phyloP scores from a whole-genome alignment of 2,888 invertebrate genomes.

The Cephalotes varians region DNA sequence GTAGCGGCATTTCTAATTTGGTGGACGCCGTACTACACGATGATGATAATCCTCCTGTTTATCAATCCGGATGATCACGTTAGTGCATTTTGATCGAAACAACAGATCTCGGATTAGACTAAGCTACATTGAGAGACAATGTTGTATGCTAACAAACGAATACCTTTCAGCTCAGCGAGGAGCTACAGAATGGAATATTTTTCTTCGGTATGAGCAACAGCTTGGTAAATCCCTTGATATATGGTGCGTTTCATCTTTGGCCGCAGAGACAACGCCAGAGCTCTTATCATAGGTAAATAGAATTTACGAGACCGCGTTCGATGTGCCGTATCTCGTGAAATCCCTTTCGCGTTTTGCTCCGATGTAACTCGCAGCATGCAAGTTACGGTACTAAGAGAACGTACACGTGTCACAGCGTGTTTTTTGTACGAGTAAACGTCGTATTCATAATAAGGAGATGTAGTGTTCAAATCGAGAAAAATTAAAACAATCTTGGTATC shows the following conservation, averaged over 20 bases:
- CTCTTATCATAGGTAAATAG: conserved; percentile 78
- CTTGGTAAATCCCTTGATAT: conserved; percentile 94
- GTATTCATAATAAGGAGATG: neutral
- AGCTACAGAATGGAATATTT: conserved; percentile 91
- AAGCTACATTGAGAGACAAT: conserved; percentile 1
- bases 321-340: conserved; percentile 11
- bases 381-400: neutral
- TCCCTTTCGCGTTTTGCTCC: neutral
- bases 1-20: conserved; percentile 93
- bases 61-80: conserved; percentile 90
- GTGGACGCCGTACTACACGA: conserved; percentile 95
- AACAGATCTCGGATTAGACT: neutral
- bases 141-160: neutral
- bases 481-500: neutral
- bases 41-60: conserved; percentile 94
- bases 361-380: neutral
- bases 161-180: conserved; percentile 89
- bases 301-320: conserved; percentile 39
- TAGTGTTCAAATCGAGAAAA: neutral
- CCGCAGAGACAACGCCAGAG: conserved; percentile 86
- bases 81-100: conserved; percentile 82
- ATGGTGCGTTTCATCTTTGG: conserved; percentile 95
- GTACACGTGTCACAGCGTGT: neutral
- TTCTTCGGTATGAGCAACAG: conserved; percentile 96
- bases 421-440: neutral